phyloP scores from a whole-genome alignment of 2,113 vertebrate genomes.

The Scomber japonicus region DNA sequence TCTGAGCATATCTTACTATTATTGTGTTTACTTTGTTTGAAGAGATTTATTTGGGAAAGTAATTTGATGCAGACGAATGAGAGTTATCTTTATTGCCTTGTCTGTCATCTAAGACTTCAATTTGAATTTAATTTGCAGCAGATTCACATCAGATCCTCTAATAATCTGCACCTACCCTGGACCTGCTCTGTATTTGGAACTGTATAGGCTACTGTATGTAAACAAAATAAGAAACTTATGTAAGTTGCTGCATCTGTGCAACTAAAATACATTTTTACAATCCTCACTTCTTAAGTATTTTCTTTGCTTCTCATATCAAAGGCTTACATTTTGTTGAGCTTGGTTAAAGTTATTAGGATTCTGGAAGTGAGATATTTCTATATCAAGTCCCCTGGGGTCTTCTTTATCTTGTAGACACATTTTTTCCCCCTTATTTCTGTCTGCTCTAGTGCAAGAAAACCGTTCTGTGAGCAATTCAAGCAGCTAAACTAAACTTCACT shows the following conservation, averaged over 20 bases:
- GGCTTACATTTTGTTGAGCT: slow-evolving; percentile 11
- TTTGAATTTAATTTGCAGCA: not conserved
- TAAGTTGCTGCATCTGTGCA: slow-evolving; percentile 9
- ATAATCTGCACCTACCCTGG: not conserved
- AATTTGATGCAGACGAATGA: slow-evolving; percentile 1
- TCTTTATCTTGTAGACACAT: slow-evolving; percentile 39
- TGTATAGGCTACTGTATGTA: not conserved
- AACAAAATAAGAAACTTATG: slow-evolving; percentile 7
- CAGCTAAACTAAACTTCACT: slow-evolving; percentile 1
- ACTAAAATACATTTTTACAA: not conserved
- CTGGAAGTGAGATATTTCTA: not conserved
- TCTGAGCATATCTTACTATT: slow-evolving; percentile 32
- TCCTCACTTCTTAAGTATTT: slow-evolving; percentile 1
- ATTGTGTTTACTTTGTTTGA: slow-evolving; percentile 23
- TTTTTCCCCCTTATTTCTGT: slow-evolving; percentile 12
- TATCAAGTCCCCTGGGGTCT: not conserved
- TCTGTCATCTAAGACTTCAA: not conserved
- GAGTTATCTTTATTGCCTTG: not conserved
- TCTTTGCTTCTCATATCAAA: not conserved
- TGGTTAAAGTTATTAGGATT: slow-evolving; percentile 26
- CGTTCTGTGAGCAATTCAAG: not conserved
- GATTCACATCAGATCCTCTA: not conserved
- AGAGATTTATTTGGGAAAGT: slow-evolving; percentile 40
- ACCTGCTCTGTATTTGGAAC: not conserved
- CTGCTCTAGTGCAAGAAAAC: slow-evolving; percentile 22